Base-by-base conservation (phyloP, 2,888 invertebrate genomes). In the Tipula vernalis region DNA sequence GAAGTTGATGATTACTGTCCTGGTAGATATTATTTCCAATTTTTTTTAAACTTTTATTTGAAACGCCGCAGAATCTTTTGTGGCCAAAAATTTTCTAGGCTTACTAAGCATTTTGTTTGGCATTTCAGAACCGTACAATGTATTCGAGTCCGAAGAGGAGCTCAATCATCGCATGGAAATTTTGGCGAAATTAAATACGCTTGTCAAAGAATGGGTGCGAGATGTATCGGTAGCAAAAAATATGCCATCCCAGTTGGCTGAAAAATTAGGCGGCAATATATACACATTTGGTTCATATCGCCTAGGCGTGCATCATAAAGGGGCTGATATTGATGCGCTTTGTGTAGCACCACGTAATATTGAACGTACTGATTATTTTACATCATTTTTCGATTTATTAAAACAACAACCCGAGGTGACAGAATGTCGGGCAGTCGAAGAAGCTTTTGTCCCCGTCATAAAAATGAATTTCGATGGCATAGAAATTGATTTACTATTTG, bases 211-310 rank as follows among this genome's bases (percentile, higher is more conserved):
- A 90, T 99, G 99, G 99, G 98, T 99, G 88, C 94, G 95, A 88
- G 96, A 98, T 89, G 95, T 98, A 85, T 98, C 98, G 84, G 92
- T 96, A 87, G 93, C 95, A 88, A 96, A 97, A 92, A 98, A 98
- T 91, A 97, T 99, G 95, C 98, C 99, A 5, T 95, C 95, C 87
- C 96, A 95, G 89, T 95, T 97, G 0, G 97, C 98, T 0, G 97
- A 98, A 87, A 95, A 95, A 88, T 96, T 99, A 87, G 99, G 99
- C 36, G 99, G 99, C 3, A 99, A 99, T 92, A 98, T 99, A 88
- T 99, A 98, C 90, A 99, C 99, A n/a, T 99, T 99, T 92, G 99
- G 99, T 85, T 99, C 99, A 87, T 99, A 99, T 91, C 93, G 97
- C 88, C 94, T 97, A 89, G 97, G 99, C 89, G 99, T 99, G 6